Percentiles rank a stretch among this genome's conserved stretches.
phyloP scores from a whole-genome alignment of 2,888 invertebrate genomes.

The Cryptus viduatorius region DNA sequence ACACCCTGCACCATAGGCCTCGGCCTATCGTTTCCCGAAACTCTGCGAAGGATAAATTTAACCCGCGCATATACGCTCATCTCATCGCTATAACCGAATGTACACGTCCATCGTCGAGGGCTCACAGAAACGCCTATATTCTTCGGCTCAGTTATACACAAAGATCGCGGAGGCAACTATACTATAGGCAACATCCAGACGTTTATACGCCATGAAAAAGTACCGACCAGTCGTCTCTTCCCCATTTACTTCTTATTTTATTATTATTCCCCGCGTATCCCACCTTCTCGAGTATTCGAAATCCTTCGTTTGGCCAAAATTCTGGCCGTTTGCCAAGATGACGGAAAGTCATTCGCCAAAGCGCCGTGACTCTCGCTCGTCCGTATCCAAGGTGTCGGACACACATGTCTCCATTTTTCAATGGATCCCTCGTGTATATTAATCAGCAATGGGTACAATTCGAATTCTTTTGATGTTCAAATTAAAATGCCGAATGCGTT shows the following conservation, averaged over 20 bases:
- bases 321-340: constrained; percentile 52
- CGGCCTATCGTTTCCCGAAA: constrained; percentile 72
- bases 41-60: constrained; percentile 81
- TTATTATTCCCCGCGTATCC: constrained; percentile 23
- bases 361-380: constrained; percentile 26
- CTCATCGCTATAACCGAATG: constrained; percentile 52
- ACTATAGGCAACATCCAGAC: constrained; percentile 58
- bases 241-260: constrained; percentile 33
- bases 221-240: constrained; percentile 37
- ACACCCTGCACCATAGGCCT: constrained; percentile 29
- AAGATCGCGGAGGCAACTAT: constrained; percentile 54
- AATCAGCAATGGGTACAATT: not conserved
- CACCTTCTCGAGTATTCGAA: constrained; percentile 30
- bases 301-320: constrained; percentile 64
- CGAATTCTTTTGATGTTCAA: constrained; percentile 6
- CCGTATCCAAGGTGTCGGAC: constrained; percentile 45
- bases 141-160: constrained; percentile 61
- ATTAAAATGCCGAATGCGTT: not conserved
- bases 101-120: constrained; percentile 49
- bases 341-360: constrained; percentile 43
- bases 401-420: constrained; percentile 35
- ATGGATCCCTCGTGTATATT: constrained; percentile 5
- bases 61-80: constrained; percentile 70
- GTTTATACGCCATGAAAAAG: constrained; percentile 58
- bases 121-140: constrained; percentile 38